Base-by-base conservation (phyloP, 30 jellyfish, hydroid and myxozoan species). In the Morbakka virulenta region DNA sequence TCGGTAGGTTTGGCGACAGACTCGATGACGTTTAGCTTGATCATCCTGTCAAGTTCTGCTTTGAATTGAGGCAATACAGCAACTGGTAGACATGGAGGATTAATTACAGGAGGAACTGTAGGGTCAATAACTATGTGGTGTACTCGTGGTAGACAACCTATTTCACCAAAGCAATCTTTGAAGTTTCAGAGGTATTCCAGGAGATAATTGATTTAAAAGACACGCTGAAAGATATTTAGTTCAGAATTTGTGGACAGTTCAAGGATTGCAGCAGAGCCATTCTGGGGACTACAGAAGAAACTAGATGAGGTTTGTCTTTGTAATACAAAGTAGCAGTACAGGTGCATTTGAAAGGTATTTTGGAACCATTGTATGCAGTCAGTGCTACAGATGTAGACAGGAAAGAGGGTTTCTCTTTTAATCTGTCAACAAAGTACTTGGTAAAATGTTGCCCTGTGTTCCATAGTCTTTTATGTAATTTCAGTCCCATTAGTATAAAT, bases 81-180 rank as follows among this genome's bases (percentile, higher is more conserved):
- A n/a, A 85, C 50, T n/a, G 95, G 95, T 3, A 77, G 17, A 35
- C 91, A 66, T 0, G 72, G 52, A 3, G 91, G 48, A 33, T 79
- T 52, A 3, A 80, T 33, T 2, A 86, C 95, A 14, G 91, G 92
- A 27, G 87, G 78, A 49, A 74, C 92, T 14, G 81, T 32, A 21
- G 84, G 72, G 27, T 88, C 85, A 36, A 66, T 52, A 26, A 67
- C 69, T 65, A 88, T 88, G 82, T 74, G 93, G 80, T 81, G 84
- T 9, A 33, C 73, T 28, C 62, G 83, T 48, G 93, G 94, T 32
- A 77, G 85, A 67, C 85, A 73, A 0, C 97, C 95, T 31, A 76
- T 67, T 53, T 68, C 94, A 2, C 96, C 94, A 88, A 81, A 69
- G 47, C 97, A 88, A 62, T 88, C 84, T 70, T 41, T 51, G 49